Evolutionary conservation across 2,113 vertebrate species (phyloP).

Genomic region (Lepus timidus): DNA sequence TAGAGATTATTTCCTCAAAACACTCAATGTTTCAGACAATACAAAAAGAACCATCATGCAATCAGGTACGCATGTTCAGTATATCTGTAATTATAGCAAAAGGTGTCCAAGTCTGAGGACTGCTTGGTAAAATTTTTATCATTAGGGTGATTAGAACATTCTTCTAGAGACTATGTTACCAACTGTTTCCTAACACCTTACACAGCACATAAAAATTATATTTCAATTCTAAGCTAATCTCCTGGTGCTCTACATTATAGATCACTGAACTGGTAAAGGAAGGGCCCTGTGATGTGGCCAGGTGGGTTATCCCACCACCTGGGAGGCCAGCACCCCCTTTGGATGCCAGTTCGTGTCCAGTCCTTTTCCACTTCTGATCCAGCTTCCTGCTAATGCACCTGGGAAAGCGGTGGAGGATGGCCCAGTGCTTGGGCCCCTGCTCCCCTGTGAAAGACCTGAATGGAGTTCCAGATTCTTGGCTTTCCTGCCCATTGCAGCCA

Average conservation of each 20-base stretch:
- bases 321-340: no score
- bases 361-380: no score
- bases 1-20: conserved; percentile 21
- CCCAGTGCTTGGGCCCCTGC: no score
- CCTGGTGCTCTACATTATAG: neutral
- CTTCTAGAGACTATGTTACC: conserved; percentile 7
- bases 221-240: conserved; percentile 12
- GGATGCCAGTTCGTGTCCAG: no score
- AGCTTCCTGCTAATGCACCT: no score
- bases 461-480: no score
- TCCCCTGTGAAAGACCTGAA: no score
- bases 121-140: conserved; percentile 7
- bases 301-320: no score
- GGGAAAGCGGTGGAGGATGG: no score
- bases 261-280: neutral
- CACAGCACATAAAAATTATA: conserved; percentile 45
- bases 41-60: neutral
- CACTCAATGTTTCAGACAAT: conserved; percentile 16
- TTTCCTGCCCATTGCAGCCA: no score
- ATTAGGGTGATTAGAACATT: neutral
- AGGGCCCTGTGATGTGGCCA: no score
- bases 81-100: conserved; percentile 7
- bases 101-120: neutral
- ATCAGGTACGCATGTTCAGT: neutral
- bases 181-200: conserved; percentile 24